These are phyloP conservation scores for Teleopsis dalmanni DNA, from an alignment of 1,140 invertebrate species.

Conservation along the genomic window DNA sequence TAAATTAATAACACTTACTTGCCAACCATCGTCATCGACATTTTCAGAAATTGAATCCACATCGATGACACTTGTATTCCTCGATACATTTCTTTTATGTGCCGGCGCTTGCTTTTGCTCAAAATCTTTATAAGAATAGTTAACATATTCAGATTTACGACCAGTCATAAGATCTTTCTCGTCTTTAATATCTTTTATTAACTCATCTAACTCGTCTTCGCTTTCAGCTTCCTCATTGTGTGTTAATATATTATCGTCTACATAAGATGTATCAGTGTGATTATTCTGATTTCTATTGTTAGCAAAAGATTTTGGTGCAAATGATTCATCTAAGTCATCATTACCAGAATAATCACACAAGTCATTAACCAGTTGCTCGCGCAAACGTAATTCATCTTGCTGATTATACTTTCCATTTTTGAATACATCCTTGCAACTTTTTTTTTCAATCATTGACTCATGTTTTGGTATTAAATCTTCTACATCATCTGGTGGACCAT, in stretches of 20 bases:
- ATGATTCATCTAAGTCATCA: slow-evolving; percentile 6
- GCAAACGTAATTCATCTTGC: not conserved
- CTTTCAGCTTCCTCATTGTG: slow-evolving; percentile 7
- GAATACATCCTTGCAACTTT: not conserved
- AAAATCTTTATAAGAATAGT: slow-evolving; percentile 23
- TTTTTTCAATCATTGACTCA: not conserved
- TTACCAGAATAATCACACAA: slow-evolving; percentile 7
- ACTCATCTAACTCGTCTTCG: slow-evolving; percentile 19
- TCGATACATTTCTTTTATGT: slow-evolving; percentile 11
- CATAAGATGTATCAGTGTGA: not conserved
- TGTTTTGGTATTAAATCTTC: slow-evolving; percentile 19
- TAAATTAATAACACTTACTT: slow-evolving; percentile 1
- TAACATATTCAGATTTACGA: slow-evolving; percentile 26
- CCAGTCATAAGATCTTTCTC: slow-evolving; percentile 26
- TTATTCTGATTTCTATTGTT: not conserved
- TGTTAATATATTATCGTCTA: not conserved
- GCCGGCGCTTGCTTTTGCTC: slow-evolving; percentile 13
- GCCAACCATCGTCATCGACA: slow-evolving; percentile 35
- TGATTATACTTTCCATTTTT: not conserved
- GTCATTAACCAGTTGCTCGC: slow-evolving; percentile 6
- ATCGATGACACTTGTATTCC: slow-evolving; percentile 1
- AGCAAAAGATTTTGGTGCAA: not conserved
- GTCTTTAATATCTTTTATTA: slow-evolving; percentile 23
- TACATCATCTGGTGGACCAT: slow-evolving; percentile 17
- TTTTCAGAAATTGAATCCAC: not conserved